Conservation (phyloP, 2,113 vertebrate genomes). For the Coptodon rendalli region DNA sequence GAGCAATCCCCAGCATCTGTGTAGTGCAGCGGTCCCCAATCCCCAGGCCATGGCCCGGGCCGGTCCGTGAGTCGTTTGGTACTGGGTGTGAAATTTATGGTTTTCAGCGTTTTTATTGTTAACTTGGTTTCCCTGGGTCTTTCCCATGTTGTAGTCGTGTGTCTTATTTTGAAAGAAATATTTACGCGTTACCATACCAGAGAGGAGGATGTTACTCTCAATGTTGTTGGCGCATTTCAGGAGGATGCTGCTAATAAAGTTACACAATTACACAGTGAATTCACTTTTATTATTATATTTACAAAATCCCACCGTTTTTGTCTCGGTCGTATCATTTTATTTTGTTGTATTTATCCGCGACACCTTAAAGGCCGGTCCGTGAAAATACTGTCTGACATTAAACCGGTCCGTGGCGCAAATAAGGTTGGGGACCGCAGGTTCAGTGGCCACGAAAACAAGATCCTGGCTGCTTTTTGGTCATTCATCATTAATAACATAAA, state of each 20-base stretch:
- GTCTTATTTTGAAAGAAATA: neutral
- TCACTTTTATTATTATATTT: neutral
- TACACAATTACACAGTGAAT: neutral
- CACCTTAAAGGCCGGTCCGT: too few relatives aligned
- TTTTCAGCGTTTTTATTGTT: neutral
- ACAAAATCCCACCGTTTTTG: accelerated
- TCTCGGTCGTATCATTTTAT: neutral
- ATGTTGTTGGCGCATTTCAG: accelerated
- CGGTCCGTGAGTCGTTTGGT: neutral
- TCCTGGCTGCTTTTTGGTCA: neutral
- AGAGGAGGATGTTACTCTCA: neutral
- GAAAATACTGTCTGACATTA: too few relatives aligned
- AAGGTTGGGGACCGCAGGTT: neutral
- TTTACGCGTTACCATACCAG: neutral
- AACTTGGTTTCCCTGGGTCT: accelerated
- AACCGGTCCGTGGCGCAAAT: neutral
- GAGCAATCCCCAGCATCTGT: neutral
- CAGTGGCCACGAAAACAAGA: neutral
- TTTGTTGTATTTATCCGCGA: neutral
- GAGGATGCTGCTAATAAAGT: neutral
- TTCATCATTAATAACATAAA: neutral
- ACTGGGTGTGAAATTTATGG: neutral
- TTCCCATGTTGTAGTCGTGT: accelerated
- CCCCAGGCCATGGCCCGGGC: neutral
- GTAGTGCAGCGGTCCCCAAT: neutral